These are phyloP conservation scores for Lepidothrix coronata DNA, from an alignment of 2,113 vertebrate genomes.

Conservation along the genomic window DNA sequence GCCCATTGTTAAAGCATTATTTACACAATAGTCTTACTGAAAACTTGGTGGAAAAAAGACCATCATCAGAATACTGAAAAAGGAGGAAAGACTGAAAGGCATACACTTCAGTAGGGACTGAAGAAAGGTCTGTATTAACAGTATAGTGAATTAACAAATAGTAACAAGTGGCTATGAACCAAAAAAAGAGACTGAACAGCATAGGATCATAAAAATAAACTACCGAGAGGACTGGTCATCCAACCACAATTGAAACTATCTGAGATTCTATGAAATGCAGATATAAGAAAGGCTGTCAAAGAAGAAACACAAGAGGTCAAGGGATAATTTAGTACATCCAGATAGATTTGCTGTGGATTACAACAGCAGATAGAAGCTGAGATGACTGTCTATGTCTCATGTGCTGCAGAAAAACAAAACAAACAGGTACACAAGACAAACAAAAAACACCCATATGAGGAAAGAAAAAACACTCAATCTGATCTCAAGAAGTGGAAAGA, in stretches of 20 bases:
- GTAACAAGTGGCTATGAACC: neutral
- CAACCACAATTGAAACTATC: neutral
- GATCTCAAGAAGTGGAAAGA: neutral
- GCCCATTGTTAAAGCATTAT: neutral
- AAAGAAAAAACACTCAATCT: neutral
- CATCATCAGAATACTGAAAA: neutral
- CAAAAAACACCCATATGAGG: neutral
- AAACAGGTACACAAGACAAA: neutral
- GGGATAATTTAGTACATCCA: neutral
- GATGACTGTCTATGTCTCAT: neutral
- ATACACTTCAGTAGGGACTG: neutral
- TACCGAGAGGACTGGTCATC: neutral
- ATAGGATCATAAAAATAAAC: neutral
- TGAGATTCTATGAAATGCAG: neutral
- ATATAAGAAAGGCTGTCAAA: neutral
- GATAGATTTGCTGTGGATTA: neutral
- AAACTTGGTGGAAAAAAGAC: neutral
- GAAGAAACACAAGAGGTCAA: neutral
- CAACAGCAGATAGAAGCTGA: neutral
- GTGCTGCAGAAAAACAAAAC: neutral
- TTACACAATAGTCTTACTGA: neutral
- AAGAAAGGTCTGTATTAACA: neutral
- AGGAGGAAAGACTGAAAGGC: neutral
- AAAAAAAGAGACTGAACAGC: neutral
- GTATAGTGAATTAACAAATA: neutral